Percentiles rank a stretch among this genome's conserved stretches.
These are phyloP conservation scores for Atractosteus spatula DNA, from an alignment of 2,113 vertebrate species.

Conservation along the genomic window DNA sequence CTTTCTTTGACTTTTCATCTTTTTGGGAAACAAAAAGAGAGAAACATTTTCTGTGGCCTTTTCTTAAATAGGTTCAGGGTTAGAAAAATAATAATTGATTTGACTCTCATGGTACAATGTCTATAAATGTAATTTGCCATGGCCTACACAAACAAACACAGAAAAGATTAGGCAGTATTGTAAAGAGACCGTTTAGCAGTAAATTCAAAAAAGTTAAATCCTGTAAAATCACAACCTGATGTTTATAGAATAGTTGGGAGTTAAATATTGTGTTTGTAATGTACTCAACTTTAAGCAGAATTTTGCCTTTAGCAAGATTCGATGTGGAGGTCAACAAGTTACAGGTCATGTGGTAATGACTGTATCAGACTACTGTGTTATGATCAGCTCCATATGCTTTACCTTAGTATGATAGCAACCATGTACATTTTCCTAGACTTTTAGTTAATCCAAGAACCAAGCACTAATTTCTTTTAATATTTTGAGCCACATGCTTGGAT, in stretches of 20 bases:
- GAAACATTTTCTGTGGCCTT: not conserved
- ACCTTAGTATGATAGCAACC: not conserved
- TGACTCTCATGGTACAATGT: not conserved
- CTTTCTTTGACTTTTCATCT: not conserved
- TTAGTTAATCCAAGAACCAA: not conserved
- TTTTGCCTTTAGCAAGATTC: not conserved
- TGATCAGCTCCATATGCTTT: not conserved
- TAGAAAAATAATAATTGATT: not conserved
- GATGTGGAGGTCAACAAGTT: not conserved
- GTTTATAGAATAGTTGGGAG: slow-evolving; percentile 1
- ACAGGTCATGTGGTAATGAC: slow-evolving; percentile 11
- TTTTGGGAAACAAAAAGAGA: not conserved
- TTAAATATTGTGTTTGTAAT: not conserved
- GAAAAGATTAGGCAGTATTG: not conserved
- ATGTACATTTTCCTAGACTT: not conserved
- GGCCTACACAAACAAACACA: slow-evolving; percentile 12
- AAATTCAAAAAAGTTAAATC: slow-evolving; percentile 20
- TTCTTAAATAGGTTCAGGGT: not conserved
- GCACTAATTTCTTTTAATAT: not conserved
- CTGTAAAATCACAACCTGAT: slow-evolving; percentile 25
- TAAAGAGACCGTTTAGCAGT: slow-evolving; percentile 17
- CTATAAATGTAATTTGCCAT: slow-evolving; percentile 23
- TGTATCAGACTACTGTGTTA: slow-evolving; percentile 5
- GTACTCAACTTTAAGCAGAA: not conserved
- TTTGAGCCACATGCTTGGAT: not conserved